These are phyloP conservation scores for Amblyteles armatorius DNA, from an alignment of 2,888 invertebrate species.

Conservation along the genomic window DNA sequence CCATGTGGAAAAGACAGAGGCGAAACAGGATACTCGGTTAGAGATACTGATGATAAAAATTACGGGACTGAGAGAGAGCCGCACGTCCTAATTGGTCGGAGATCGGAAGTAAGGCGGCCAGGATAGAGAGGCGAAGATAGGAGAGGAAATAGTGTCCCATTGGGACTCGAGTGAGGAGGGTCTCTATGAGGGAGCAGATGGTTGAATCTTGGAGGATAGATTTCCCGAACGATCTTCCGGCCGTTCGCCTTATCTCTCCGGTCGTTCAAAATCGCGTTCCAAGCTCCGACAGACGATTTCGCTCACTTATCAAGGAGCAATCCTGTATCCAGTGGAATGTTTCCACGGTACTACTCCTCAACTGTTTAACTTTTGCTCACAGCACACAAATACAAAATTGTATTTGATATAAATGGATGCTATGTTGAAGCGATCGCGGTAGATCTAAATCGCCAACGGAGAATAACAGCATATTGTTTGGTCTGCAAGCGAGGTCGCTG, in stretches of 20 bases:
- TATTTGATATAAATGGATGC: not conserved
- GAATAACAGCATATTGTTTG: conserved; percentile 16
- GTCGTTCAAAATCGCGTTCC: not conserved
- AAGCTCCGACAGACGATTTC: not conserved
- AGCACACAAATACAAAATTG: not conserved
- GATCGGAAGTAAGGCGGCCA: conserved; percentile 15
- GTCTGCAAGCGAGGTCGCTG: not conserved
- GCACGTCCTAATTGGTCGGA: conserved; percentile 25
- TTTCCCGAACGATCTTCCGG: conserved; percentile 20
- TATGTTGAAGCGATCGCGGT: not conserved
- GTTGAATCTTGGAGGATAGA: conserved; percentile 4
- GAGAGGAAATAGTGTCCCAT: not conserved
- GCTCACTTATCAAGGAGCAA: conserved; percentile 24
- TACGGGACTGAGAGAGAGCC: conserved; percentile 9
- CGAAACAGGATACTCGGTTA: conserved; percentile 30
- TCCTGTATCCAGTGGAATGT: conserved; percentile 1
- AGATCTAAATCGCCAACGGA: not conserved
- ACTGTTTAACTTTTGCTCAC: not conserved
- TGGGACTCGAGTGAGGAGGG: conserved; percentile 11
- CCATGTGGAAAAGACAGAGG: conserved; percentile 4
- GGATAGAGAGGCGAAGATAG: not conserved
- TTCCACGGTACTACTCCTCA: not conserved
- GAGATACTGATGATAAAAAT: conserved; percentile 25
- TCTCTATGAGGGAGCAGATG: not conserved
- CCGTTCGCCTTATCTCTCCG: not conserved